Base-by-base conservation (phyloP, 2,888 invertebrate genomes). In the Herminia tarsipennalis region DNA sequence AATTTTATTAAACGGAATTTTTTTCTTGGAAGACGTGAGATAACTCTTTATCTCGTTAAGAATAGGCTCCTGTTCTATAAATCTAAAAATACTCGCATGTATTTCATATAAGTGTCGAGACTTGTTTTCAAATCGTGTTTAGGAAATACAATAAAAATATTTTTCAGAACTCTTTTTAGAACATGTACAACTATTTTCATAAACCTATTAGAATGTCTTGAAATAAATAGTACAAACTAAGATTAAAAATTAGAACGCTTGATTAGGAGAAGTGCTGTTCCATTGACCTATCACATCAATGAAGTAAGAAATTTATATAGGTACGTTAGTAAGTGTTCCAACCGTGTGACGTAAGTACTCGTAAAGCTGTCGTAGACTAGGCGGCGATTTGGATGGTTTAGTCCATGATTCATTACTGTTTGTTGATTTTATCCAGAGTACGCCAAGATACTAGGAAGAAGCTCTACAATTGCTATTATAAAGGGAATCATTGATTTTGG, bases 311-410 rank as follows among this genome's bases (percentile, higher is more conserved):
- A n/a, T n/a, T n/a, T n/a, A n/a, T n/a, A n/a, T n/a, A n/a, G n/a
- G n/a, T n/a, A n/a, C n/a, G n/a, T n/a, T n/a, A n/a, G 62, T 67
- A 60, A 67, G 57, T 59, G 62, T 62, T 64, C 55, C 61, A 76
- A 72, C 73, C 75, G 79, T 73, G 66, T 71, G 75, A 72, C 76
- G 77, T 73, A 71, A 81, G 59, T 37, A 44, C 35, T 36, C 29
- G 43, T 53, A 39, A 56, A 51, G 33, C 54, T 47, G 12, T 32
- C 18, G 35, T 47, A 34, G 35, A 35, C 36, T n/a, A 44, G 38
- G 21, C 22, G 38, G n/a, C 28, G 30, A 35, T 29, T 42, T 8
- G 42, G 38, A 55, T 40, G 32, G 12, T 40, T 41, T 18, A 9
- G 8, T 39, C 8, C 12, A 33, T 64, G 53, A 61, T 32, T 64